A percentile compares a stretch with the other conserved stretches of the same genome.
These are phyloP conservation scores for Lithobates pipiens DNA, from an alignment of 2,797 vertebrate genomes.

Conservation along the genomic window DNA sequence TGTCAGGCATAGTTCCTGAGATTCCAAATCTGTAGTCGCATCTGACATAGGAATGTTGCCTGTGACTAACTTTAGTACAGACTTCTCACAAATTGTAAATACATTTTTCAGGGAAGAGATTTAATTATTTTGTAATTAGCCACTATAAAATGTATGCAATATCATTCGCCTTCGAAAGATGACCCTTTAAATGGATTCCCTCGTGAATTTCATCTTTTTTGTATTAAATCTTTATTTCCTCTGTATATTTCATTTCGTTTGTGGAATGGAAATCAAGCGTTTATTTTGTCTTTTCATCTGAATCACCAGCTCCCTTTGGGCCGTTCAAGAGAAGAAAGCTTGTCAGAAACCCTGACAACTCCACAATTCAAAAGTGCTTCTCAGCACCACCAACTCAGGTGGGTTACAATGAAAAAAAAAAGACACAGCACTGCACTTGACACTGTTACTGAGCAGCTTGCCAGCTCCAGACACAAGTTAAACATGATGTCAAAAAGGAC, in stretches of 20 bases:
- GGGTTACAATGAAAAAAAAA: constrained; percentile 41
- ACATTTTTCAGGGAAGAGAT: not conserved
- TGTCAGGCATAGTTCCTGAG: not conserved
- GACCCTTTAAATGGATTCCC: constrained; percentile 37
- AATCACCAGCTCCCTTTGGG: constrained; percentile 61
- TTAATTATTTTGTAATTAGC: constrained; percentile 23
- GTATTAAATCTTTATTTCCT: constrained; percentile 58
- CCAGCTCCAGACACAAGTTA: constrained; percentile 49
- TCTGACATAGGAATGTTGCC: not conserved
- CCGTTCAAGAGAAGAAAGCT: constrained; percentile 61
- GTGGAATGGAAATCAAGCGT: constrained; percentile 55
- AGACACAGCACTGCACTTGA: constrained; percentile 46
- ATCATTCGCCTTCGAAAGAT: not conserved
- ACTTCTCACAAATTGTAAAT: not conserved
- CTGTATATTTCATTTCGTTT: constrained; percentile 55
- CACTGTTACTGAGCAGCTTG: constrained; percentile 53
- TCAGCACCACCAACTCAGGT: constrained; percentile 56
- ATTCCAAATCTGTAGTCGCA: not conserved
- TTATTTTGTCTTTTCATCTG: constrained; percentile 59
- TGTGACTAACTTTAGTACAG: not conserved
- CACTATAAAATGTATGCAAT: constrained; percentile 9
- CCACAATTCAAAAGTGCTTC: constrained; percentile 59
- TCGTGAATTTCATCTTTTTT: constrained; percentile 41
- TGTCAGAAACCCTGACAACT: constrained; percentile 61
- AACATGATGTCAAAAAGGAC: constrained; percentile 54